Evolutionary conservation across 2,888 invertebrate genomes (phyloP).

Genomic region (Phytoseiulus persimilis): DNA sequence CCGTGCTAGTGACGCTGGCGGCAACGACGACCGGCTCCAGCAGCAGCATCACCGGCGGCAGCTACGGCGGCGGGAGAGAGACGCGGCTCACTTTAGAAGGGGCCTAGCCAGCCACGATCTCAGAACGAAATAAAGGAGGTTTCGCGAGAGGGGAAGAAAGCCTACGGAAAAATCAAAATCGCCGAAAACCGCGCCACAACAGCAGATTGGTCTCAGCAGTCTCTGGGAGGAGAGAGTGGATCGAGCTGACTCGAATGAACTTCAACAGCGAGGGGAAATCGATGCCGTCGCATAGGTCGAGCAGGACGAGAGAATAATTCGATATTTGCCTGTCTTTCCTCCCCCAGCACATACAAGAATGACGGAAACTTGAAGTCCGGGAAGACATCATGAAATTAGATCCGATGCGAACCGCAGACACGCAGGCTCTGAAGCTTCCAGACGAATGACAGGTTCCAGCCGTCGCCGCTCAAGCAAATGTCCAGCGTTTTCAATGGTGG

Average conservation of each 20-base stretch:
- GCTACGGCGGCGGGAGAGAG: background rate
- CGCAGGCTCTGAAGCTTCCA: background rate
- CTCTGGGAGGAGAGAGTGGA: no score
- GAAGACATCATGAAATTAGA: no score
- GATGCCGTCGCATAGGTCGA: no score
- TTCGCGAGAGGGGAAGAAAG: background rate
- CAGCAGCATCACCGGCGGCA: background rate
- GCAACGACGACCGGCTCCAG: background rate
- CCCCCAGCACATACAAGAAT: no score
- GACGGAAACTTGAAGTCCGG: no score
- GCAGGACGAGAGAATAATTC: no score
- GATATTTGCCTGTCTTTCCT: no score
- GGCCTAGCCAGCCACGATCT: background rate
- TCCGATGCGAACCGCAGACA: no score
- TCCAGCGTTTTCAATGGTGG: background rate
- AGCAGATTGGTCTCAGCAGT: no score
- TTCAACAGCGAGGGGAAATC: no score
- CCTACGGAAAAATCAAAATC: background rate
- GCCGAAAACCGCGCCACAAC: no score
- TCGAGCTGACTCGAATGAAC: no score
- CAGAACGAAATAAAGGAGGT: background rate
- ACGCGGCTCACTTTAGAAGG: background rate
- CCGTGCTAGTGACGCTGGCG: background rate
- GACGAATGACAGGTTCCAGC: background rate
- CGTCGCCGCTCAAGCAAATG: background rate